Evolutionary conservation across 2,113 vertebrate genomes (phyloP).

Genomic region (Ahaetulla prasina): DNA sequence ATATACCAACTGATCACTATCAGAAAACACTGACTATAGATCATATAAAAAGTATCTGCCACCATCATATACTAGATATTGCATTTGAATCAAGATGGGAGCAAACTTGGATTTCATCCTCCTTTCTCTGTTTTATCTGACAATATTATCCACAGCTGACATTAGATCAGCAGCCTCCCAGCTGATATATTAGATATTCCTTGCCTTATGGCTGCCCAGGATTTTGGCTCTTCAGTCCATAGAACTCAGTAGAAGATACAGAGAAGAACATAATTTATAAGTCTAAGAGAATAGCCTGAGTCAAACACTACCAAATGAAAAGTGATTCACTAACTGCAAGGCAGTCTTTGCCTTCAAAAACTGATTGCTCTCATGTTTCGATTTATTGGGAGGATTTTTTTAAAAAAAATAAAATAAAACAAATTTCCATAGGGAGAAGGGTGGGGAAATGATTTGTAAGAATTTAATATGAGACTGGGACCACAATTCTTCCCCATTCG

Average conservation of each 20-base stretch:
- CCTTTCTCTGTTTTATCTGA: not conserved
- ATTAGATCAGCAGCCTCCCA: not conserved
- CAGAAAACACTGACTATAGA: not conserved
- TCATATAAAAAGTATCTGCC: not conserved
- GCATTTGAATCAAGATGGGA: not conserved
- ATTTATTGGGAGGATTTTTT: conserved; percentile 43
- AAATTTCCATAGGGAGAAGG: not conserved
- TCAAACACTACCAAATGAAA: conserved; percentile 30
- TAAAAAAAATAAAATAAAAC: conserved; percentile 41
- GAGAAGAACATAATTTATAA: conserved; percentile 30
- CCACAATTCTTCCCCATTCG: conserved; percentile 60
- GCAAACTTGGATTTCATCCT: not conserved
- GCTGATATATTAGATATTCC: not conserved
- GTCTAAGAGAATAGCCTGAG: not conserved
- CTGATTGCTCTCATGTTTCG: conserved; percentile 47
- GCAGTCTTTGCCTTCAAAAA: conserved; percentile 34
- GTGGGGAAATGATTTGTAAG: conserved; percentile 46
- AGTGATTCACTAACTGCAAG: conserved; percentile 22
- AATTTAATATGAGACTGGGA: conserved; percentile 48
- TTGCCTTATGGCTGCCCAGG: not conserved
- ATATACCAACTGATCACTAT: not conserved
- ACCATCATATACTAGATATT: no score
- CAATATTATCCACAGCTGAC: not conserved
- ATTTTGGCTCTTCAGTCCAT: not conserved
- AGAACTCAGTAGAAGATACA: not conserved